These are phyloP conservation scores for Meghimatium bilineatum DNA, from an alignment of 2,888 invertebrate genomes.

Conservation along the genomic window DNA sequence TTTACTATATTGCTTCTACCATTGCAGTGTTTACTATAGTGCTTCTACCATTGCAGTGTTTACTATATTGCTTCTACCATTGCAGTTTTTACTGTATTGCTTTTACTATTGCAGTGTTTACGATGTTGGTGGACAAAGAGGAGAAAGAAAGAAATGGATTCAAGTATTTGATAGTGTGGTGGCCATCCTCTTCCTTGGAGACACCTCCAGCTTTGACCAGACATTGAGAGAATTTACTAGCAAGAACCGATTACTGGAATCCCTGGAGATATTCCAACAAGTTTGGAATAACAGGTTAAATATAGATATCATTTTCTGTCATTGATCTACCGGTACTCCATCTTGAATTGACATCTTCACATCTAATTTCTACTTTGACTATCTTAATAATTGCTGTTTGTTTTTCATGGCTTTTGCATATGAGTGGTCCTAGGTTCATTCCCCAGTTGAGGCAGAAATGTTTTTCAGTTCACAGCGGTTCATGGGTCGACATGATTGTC, in stretches of 20 bases:
- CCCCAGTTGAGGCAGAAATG: too few relatives aligned
- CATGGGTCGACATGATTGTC: too few relatives aligned
- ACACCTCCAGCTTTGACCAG: conserved; percentile 89
- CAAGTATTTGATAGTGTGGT: conserved; percentile 89
- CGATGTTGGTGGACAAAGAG: conserved; percentile 90
- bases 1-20: neutral
- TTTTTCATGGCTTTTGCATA: too few relatives aligned
- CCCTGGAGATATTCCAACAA: conserved; percentile 85
- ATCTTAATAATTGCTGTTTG: too few relatives aligned
- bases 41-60: neutral
- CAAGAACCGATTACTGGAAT: conserved; percentile 85
- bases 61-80: neutral
- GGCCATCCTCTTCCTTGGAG: conserved; percentile 88
- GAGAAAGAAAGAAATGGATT: conserved; percentile 90
- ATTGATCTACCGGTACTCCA: too few relatives aligned
- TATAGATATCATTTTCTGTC: too few relatives aligned
- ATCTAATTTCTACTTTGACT: too few relatives aligned
- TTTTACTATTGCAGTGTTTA: conserved; percentile 81
- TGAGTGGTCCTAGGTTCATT: too few relatives aligned
- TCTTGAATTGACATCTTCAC: too few relatives aligned
- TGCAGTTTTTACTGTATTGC: neutral
- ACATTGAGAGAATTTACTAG: conserved; percentile 84
- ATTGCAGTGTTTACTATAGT: neutral
- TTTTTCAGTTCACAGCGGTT: too few relatives aligned
- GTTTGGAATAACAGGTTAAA: conserved; percentile 86